Evolutionary conservation across 2,888 invertebrate genomes (phyloP), one percentile per base, ranked within the genome.

Genomic region (Lydus trimaculatus): DNA sequence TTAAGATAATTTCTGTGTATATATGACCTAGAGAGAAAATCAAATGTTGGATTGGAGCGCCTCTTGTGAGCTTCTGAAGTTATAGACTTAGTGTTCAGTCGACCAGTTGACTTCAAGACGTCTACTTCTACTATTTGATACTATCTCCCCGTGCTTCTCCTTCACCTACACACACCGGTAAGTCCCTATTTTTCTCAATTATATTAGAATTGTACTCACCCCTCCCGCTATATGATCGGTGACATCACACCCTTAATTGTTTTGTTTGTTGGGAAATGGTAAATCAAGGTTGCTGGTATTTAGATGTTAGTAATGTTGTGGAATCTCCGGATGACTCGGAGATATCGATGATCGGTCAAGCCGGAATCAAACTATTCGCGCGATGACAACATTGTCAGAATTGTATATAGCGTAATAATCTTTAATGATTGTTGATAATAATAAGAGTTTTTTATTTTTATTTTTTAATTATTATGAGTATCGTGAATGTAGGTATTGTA

Each of bases 21-120:
- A n/a, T n/a, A 79, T 82, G 82, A 82, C 82, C 82, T 82, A 82
- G 82, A 82, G 82, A 82, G 81, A 79, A 80, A 77, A 77, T 74
- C 75, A 75, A 76, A 75, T 75, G 76, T 75, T 77, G 79, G 78
- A 77, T 78, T 79, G 78, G 80, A 76, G 75, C 78, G 79, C 78
- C 75, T 80, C 79, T 78, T 80, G 78, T 66, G 76, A 76, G 76
- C 77, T 77, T 74, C 75, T 76, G 80, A 80, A 81, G 81, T 80
- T 75, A 80, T 80, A 73, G 75, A 63, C 73, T 72, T 70, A 65
- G 75, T 73, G 74, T 74, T 82, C 82, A 82, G 82, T 82, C 80
- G 80, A 76, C 76, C 76, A 78, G 80, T 78, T 77, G 81, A 82
- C 80, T 79, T 79, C 82, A 81, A 78, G 77, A 78, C 80, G 80